A percentile compares a stretch with the other conserved stretches of the same genome.
Evolutionary conservation across 2,113 vertebrate genomes (phyloP).

Genomic region (Astur gentilis): DNA sequence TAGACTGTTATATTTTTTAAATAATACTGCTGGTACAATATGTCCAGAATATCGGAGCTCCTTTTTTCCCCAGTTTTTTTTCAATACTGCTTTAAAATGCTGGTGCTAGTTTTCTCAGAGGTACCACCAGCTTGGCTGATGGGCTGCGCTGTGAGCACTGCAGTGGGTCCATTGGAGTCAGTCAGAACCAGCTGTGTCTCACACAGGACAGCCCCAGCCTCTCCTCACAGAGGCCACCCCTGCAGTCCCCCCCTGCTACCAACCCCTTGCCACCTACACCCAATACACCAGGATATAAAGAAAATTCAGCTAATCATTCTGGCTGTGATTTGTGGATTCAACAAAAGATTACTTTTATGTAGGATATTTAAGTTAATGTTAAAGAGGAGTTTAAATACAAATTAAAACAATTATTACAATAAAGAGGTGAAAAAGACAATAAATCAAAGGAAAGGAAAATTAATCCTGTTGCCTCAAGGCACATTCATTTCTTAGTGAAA

Average conservation of each 20-base stretch:
- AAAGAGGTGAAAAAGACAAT: neutral
- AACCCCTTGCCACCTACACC: neutral
- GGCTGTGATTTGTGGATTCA: neutral
- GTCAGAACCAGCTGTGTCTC: neutral
- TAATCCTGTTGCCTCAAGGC: neutral
- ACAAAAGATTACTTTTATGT: neutral
- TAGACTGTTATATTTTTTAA: neutral
- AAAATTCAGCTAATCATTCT: neutral
- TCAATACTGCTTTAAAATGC: neutral
- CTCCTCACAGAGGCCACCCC: neutral
- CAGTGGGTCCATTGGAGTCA: neutral
- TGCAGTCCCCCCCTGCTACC: neutral
- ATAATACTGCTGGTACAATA: neutral
- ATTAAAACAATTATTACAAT: neutral
- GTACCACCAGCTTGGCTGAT: neutral
- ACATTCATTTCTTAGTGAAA: neutral
- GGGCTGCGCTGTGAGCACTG: neutral
- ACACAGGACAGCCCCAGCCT: neutral
- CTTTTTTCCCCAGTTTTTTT: neutral
- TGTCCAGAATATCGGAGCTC: rapidly evolving
- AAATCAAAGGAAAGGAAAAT: neutral
- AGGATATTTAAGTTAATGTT: neutral
- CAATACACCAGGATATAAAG: rapidly evolving
- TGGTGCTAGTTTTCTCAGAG: neutral
- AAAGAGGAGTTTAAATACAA: neutral